Base-by-base conservation (phyloP, 2,888 invertebrate species). In the Diploptera punctata region DNA sequence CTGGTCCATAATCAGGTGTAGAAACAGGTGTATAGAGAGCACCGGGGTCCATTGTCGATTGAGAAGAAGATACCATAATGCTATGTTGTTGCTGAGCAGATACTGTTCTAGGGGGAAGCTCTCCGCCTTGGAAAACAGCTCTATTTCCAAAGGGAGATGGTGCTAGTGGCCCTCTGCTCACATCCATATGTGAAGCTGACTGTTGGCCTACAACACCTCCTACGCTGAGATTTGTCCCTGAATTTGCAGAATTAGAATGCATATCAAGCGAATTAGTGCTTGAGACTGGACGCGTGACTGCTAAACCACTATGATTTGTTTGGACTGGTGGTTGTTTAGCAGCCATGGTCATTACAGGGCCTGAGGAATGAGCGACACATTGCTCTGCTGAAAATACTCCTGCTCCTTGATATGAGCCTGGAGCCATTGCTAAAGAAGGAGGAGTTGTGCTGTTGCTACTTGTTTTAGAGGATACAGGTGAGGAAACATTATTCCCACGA, bases 401-500 rank as follows among this genome's bases (percentile, higher is more conserved):
- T 43, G 65, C 31, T 52, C 33, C 71, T 44, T 67, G 75, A 49
- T 73, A 75, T 18, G 71, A 26, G 1, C 61, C 62, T 16, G 70
- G 60, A 70, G 43, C 71, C 24, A 68, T 21, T 21, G 70, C 57
- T 21, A 75, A 19, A 21, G 75, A 67, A 16, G 74, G 76, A 3
- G 79, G 77, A 0, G 78, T 76, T 18, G 86, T 86, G 68, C 84
- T 86, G 72, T 84, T 86, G 77, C 86, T 86, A 73, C 84, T 85
- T 0, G 88, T 84, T 76, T 89, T 89, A 52, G 88, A 88, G 0
- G 89, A 89, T 2, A 91, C 91, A 0, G 94, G 94, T 7, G 93
- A 93, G 81, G 92, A 92, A 75, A 92, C 89, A 54, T 91, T 87
- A 67, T 88, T 90, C 68, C 93, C 94, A 79, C 95, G 89, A 82